Base-by-base conservation (phyloP, 2,113 vertebrate genomes). In the Pithys albifrons region DNA sequence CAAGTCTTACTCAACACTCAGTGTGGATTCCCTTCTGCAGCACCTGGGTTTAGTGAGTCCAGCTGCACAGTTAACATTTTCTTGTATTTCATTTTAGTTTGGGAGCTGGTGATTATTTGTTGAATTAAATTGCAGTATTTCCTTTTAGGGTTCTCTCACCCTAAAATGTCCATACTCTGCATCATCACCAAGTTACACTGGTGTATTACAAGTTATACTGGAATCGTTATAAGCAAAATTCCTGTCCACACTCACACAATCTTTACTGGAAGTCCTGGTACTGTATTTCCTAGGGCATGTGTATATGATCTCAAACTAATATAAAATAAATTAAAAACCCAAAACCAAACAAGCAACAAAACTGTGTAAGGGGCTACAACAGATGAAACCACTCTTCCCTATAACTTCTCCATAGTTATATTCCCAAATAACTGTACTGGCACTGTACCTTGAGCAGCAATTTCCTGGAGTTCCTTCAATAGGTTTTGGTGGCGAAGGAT, bases 401-500 rank as follows among this genome's bases (percentile, higher is more conserved):
- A 4, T 28, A 71, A 49, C 45, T 76, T 80, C 59, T 22, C 31
- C 23, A 3, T 28, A 64, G 41, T 84, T 84, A 37, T 5, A 51
- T 49, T 51, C 49, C 20, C 12, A 28, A 18, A 72, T 37, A 89
- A 65, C 27, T 66, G 9, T 16, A 75, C 41, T 90, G 69, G 55
- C 57, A 88, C 92, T 93, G 96, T 98, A 99, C 99, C 99, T 98
- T 98, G 97, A 70, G 97, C 94, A 33, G 99, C 99, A 18, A 99
- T 98, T 89, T 99, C 98, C 95, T 99, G 99, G 91, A 99, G 98
- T 95, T 99, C 99, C 92, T 98, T 98, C 92, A 99, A 96, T 79
- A 99, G 98, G 93, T 99, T 99, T 76, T 98, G 98, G 89, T 98
- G 99, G 35, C 99, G 98, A 72, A 99, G 99, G 83, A 99, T 98